Percentiles rank a stretch among this genome's conserved stretches.
These are phyloP conservation scores for Cossypha polioptera DNA, from an alignment of 2,797 vertebrate species.

Conservation along the genomic window DNA sequence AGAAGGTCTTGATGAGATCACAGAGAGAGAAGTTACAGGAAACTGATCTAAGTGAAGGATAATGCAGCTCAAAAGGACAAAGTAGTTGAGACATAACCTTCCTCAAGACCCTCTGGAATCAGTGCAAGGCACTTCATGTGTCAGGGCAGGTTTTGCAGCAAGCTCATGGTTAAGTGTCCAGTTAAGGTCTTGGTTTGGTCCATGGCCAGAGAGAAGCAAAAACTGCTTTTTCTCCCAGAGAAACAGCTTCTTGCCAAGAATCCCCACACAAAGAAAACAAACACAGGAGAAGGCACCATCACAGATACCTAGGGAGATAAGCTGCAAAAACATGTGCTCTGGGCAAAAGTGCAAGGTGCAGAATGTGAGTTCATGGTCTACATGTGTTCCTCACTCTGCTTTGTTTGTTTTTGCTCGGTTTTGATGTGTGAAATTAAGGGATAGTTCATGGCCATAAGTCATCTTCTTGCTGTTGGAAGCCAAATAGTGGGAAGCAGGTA, in stretches of 20 bases:
- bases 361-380: slow-evolving; percentile 67
- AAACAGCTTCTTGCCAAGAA: slow-evolving; percentile 49
- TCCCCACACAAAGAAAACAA: slow-evolving; percentile 58
- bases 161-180: not conserved
- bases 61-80: not conserved
- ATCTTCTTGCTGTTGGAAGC: slow-evolving; percentile 55
- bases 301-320: slow-evolving; percentile 54
- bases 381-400: slow-evolving; percentile 35
- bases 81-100: not conserved
- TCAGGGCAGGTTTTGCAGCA: not conserved
- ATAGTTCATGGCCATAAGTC: slow-evolving; percentile 62
- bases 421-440: slow-evolving; percentile 67
- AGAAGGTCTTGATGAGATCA: not conserved
- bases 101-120: not conserved
- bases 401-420: slow-evolving; percentile 67
- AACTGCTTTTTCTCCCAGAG: slow-evolving; percentile 41
- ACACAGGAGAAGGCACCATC: slow-evolving; percentile 17
- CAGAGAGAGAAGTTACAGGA: not conserved
- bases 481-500: slow-evolving; percentile 63
- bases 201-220: slow-evolving; percentile 8
- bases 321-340: slow-evolving; percentile 55
- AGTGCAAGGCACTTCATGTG: not conserved
- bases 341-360: slow-evolving; percentile 66
- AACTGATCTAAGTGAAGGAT: not conserved
- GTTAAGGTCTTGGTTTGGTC: slow-evolving; percentile 7